Percentiles rank a stretch among this genome's conserved stretches.
These are phyloP conservation scores for Dendroctonus valens DNA, from an alignment of 1,140 invertebrate genomes.

Conservation along the genomic window DNA sequence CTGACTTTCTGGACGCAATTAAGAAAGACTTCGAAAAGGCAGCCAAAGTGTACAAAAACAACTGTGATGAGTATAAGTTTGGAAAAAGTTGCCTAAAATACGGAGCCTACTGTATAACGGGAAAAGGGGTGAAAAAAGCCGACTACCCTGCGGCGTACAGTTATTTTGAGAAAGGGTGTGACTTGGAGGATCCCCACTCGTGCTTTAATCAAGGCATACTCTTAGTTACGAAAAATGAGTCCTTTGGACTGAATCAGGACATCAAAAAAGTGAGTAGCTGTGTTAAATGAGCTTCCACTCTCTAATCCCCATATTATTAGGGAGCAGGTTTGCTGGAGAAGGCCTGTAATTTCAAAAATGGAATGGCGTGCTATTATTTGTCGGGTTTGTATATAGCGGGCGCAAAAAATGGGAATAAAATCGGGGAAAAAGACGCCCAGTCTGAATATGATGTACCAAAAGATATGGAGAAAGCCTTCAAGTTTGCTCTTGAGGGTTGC, in stretches of 20 bases:
- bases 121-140: conserved; percentile 59
- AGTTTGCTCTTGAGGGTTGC: conserved; percentile 72
- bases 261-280: conserved; percentile 54
- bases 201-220: conserved; percentile 77
- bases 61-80: conserved; percentile 81
- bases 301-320: conserved; percentile 34
- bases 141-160: conserved; percentile 54
- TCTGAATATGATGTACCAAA: conserved; percentile 60
- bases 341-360: conserved; percentile 66
- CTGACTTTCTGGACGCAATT: conserved; percentile 82
- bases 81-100: conserved; percentile 82
- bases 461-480: conserved; percentile 74
- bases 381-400: conserved; percentile 76
- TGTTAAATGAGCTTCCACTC: background rate
- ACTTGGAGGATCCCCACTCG: conserved; percentile 62
- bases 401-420: conserved; percentile 54
- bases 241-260: conserved; percentile 54
- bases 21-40: conserved; percentile 78
- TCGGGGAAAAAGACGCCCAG: conserved; percentile 43
- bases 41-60: conserved; percentile 73
- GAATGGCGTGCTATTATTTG: conserved; percentile 76
- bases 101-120: conserved; percentile 68
- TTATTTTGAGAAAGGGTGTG: conserved; percentile 80
- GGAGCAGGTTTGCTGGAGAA: conserved; percentile 69
- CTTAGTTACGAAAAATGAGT: conserved; percentile 56